Base-by-base conservation (phyloP, 2,797 vertebrate genomes). In the Hoplostethus mediterraneus region DNA sequence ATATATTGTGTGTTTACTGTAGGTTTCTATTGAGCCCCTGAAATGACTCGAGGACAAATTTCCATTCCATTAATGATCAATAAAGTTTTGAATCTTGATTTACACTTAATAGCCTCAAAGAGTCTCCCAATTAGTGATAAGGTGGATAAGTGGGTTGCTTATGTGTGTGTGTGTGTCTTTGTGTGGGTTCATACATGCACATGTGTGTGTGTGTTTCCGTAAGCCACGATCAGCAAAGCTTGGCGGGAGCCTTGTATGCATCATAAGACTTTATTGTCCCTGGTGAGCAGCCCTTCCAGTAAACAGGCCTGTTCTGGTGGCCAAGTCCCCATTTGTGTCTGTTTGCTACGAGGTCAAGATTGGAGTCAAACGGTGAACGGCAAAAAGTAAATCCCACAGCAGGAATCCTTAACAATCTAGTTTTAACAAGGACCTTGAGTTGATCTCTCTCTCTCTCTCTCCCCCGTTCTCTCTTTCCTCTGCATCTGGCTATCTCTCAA, bases 211-310 rank as follows among this genome's bases (percentile, higher is more conserved):
- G 65, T 75, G 81, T 77, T 84, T 59, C 79, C 78, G 81, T 80
- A 75, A 75, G 56, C 82, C 86, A 69, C 85, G 90, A 81, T 77
- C 71, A 76, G 82, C 62, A 88, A 84, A 84, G 75, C 80, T 67
- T 71, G 74, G 86, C 77, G 69, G 79, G 77, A 89, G 83, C 61
- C 61, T 69, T 62, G 70, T 83, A 89, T 80, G 83, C 87, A 88
- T 93, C 89, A 88, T 87, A 91, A 88, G 86, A 83, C 89, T 93
- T 92, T 94, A 94, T 92, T 88, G 92, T 92, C 89, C 83, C 88
- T 77, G 83, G 84, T 87, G 87, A 90, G 82, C 77, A 84, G 85
- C 84, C 57, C 87, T 95, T 94, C 93, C 94, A 89, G 93, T 94
- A 94, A 95, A 93, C 92, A 92, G 89, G 74, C 63, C 83, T 31